These are phyloP conservation scores for Alauda arvensis DNA, from an alignment of 2,797 vertebrate genomes.

Conservation along the genomic window DNA sequence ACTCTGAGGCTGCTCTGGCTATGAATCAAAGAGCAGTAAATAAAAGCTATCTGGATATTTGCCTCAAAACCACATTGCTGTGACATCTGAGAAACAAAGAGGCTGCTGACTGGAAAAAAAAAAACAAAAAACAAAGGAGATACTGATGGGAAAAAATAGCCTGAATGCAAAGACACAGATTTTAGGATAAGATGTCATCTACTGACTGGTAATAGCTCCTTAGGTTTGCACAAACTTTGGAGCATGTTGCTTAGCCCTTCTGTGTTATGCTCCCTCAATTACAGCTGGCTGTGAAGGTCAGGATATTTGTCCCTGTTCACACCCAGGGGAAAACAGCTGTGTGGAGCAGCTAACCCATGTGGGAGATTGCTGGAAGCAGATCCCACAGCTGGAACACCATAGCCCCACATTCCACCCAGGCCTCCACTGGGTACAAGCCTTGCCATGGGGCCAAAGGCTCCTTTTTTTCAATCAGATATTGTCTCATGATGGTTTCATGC, in stretches of 20 bases:
- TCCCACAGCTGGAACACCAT: fast-evolving
- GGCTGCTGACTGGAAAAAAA: neutral
- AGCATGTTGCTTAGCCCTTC: neutral
- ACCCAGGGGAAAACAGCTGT: neutral
- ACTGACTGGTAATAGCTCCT: neutral
- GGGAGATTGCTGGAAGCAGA: neutral
- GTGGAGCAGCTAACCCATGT: neutral
- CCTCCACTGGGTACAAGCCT: neutral
- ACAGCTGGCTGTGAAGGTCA: neutral
- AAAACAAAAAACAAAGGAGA: neutral
- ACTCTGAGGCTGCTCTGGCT: neutral
- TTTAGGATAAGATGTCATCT: neutral
- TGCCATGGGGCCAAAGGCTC: neutral
- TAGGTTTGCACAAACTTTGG: neutral
- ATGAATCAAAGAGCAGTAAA: constrained; percentile 18
- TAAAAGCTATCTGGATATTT: neutral
- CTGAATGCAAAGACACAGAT: neutral
- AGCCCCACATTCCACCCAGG: neutral
- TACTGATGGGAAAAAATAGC: neutral
- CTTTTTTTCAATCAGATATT: neutral
- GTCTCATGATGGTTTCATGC: neutral
- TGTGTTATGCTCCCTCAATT: fast-evolving
- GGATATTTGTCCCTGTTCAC: neutral
- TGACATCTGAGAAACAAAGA: neutral
- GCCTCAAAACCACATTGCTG: neutral